Base-by-base conservation (phyloP, 92 coral and sea anemone genomes). In the Phenganax subtilis region DNA sequence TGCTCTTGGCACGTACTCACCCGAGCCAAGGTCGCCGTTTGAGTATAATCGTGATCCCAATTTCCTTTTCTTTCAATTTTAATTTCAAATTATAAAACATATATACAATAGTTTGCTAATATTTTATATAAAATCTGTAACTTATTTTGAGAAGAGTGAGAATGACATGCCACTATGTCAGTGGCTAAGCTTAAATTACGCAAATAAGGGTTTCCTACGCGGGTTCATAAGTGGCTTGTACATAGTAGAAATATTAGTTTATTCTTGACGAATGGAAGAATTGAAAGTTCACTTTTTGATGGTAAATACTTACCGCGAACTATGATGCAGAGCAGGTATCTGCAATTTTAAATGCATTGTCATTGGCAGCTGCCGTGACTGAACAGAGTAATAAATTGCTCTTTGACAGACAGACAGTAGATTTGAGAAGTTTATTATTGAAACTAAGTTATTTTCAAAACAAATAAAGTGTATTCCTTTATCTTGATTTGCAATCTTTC, bases 51-150 rank as follows among this genome's bases (percentile, higher is more conserved):
- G 72, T 37, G 82, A 78, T 63, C 82, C 82, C 30, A 78, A 78
- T 78, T 78, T 61, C 82, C 72, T 78, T 37, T 78, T 78, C 73
- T 78, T 78, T 62, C 82, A 78, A 63, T 78, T 78, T 28, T 78
- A 27, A 78, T 51, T 63, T 8, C 54, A 76, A 17, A 62, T 61
- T 51, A 64, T 51, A 59, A 58, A 78, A 78, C 53, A 30, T 52
- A 44, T 66, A 66, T 78, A 78, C 58, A 16, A 78, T 78, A 78
- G 82, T 44, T 78, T 78, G 82, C 54, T 17, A 78, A 37, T 37
- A 37, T 37, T 78, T 60, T 76, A 37, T 56, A 78, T 78, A 12
- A 66, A 78, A 78, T 78, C 29, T 78, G 63, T 78, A 78, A 78
- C 82, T 78, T 78, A 78, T 78, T 78, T 14, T 11, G 72, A 59